Evolutionary conservation across 2,113 vertebrate genomes (phyloP).

Genomic region (Turdus rufiventris): DNA sequence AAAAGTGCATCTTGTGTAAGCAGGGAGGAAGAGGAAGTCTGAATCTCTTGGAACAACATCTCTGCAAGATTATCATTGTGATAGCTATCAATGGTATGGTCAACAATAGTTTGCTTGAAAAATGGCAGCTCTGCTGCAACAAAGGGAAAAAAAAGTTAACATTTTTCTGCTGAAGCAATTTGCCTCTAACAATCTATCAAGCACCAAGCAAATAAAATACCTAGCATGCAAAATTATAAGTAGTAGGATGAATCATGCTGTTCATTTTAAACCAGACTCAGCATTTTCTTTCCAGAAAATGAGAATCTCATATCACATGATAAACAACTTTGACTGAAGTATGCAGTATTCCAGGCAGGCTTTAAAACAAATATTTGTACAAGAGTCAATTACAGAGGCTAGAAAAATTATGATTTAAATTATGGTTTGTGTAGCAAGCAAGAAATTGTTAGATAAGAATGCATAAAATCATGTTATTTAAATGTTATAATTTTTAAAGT

Average conservation of each 20-base stretch:
- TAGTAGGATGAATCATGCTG: constrained; percentile 80
- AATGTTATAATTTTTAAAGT: background rate
- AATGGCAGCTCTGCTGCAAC: background rate
- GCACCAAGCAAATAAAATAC: constrained; percentile 67
- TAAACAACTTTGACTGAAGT: constrained; percentile 79
- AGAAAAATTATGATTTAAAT: constrained; percentile 49
- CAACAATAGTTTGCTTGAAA: constrained; percentile 8
- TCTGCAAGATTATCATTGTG: background rate
- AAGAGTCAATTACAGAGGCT: constrained; percentile 65
- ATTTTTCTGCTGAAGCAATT: constrained; percentile 54
- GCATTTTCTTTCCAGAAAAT: constrained; percentile 79
- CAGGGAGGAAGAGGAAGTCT: background rate
- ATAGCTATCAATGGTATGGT: background rate
- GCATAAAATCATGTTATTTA: background rate
- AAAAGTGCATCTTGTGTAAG: background rate
- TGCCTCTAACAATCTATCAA: constrained; percentile 40
- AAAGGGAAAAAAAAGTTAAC: constrained; percentile 27
- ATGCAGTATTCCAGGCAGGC: constrained; percentile 77
- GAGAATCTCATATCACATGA: constrained; percentile 76
- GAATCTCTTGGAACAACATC: background rate
- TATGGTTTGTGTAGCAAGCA: constrained; percentile 21
- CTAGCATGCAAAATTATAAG: constrained; percentile 59
- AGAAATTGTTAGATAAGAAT: constrained; percentile 15
- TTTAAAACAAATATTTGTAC: constrained; percentile 77
- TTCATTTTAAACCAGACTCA: constrained; percentile 78